Base-by-base conservation (phyloP, 2,113 vertebrate species). In the Piprites chloris region DNA sequence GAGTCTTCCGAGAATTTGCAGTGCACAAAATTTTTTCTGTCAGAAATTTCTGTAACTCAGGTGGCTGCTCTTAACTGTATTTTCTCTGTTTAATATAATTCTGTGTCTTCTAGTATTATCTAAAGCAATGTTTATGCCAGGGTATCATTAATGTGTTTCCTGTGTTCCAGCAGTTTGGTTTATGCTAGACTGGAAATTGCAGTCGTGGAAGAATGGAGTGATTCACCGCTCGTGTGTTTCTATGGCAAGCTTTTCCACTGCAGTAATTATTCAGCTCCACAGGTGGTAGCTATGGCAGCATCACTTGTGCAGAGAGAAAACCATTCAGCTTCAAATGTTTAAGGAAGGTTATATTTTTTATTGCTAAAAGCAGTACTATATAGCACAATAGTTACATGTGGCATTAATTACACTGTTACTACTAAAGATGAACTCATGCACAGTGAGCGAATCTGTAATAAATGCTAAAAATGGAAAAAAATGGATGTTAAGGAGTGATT, bases 211-310 rank as follows among this genome's bases (percentile, higher is more conserved):
- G 62, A 95, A 78, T 21, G 42, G 33, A 82, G 22, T 28, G 35
- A 75, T 82, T 78, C 56, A 89, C 32, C 59, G 23, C 42, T 69
- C 0, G 0, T 41, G 35, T 47, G 53, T 79, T 93, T 85, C 49
- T 87, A 15, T 4, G 9, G 24, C 14, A 53, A 92, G 74, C 20
- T 69, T 58, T 79, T 94, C 62, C 37, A 22, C 49, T 76, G 32
- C 41, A 73, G n/a, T 26, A 93, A 73, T 17, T 79, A 79, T 69
- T 90, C 53, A 80, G 1, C 37, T 88, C 42, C 79, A 80, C 67
- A 85, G 63, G 59, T 88, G 79, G 87, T 69, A 83, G 67, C 90
- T 90, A 88, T 58, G 58, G 75, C 68, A 94, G 85, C 92, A 90
- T 50, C 63, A 32, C 32, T 83, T 83, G 37, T 46, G 62, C 58